A percentile compares a stretch with the other conserved stretches of the same genome.
Conservation (phyloP, 1,140 invertebrate genomes). For the Whitmania pigra region DNA sequence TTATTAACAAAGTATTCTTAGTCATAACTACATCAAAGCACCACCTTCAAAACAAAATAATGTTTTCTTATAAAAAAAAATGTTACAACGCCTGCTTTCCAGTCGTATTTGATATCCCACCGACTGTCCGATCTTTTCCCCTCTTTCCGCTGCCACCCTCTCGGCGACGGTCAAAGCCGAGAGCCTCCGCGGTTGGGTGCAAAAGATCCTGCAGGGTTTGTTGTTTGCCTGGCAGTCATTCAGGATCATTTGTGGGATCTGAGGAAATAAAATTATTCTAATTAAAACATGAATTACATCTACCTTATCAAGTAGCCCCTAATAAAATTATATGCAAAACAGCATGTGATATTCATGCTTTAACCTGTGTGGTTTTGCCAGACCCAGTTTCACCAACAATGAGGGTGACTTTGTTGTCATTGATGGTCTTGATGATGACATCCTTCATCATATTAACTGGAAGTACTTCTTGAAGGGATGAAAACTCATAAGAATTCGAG, state of each 20-base stretch:
- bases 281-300: neutral
- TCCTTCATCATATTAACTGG: conserved; percentile 39
- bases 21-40: neutral
- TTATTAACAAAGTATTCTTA: neutral
- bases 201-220: conserved; percentile 68
- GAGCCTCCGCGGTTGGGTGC: conserved; percentile 79
- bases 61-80: neutral
- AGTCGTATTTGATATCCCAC: conserved; percentile 83
- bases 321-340: neutral
- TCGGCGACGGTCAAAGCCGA: conserved; percentile 72
- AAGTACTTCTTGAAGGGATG: conserved; percentile 40
- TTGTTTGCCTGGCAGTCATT: conserved; percentile 57
- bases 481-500: conserved; percentile 42
- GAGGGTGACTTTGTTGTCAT: conserved; percentile 50
- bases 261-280: neutral
- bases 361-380: conserved; percentile 78
- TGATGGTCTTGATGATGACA: conserved; percentile 35
- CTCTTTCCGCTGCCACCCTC: conserved; percentile 68
- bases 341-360: neutral
- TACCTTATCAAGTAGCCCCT: neutral
- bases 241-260: conserved; percentile 63
- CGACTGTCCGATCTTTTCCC: conserved; percentile 68
- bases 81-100: conserved; percentile 38
- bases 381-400: conserved; percentile 80
- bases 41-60: neutral